Conservation (phyloP, 2,113 vertebrate genomes). For the Sapayoa aenigma region DNA sequence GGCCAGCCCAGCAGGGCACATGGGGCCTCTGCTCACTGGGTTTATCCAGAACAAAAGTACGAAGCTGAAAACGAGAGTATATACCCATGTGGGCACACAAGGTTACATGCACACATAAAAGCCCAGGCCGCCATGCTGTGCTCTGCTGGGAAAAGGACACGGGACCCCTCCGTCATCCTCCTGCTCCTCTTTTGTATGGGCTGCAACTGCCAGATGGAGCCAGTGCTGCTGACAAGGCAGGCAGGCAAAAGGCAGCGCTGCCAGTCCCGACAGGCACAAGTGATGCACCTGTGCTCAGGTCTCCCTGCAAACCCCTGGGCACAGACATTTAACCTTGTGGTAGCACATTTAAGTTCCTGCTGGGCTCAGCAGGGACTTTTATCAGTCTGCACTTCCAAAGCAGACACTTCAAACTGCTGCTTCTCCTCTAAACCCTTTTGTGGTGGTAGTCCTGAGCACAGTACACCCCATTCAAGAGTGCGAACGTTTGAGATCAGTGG, state of each 20-base stretch:
- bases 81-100: neutral
- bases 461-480: neutral
- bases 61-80: neutral
- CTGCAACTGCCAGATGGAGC: neutral
- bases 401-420: neutral
- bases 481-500: neutral
- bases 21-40: neutral
- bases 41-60: neutral
- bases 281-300: slow-evolving; percentile 10
- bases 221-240: neutral
- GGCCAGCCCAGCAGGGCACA: neutral
- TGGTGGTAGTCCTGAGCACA: neutral
- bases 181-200: neutral
- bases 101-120: neutral
- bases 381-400: neutral
- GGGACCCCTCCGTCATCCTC: neutral
- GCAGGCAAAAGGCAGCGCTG: neutral
- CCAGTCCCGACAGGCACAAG: neutral
- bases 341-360: neutral
- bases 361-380: neutral
- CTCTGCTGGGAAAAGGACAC: neutral
- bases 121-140: neutral
- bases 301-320: neutral
- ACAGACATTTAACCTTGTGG: neutral
- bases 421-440: neutral